These are phyloP conservation scores for Ranitomeya variabilis DNA, from an alignment of 2,113 vertebrate genomes.

Conservation along the genomic window DNA sequence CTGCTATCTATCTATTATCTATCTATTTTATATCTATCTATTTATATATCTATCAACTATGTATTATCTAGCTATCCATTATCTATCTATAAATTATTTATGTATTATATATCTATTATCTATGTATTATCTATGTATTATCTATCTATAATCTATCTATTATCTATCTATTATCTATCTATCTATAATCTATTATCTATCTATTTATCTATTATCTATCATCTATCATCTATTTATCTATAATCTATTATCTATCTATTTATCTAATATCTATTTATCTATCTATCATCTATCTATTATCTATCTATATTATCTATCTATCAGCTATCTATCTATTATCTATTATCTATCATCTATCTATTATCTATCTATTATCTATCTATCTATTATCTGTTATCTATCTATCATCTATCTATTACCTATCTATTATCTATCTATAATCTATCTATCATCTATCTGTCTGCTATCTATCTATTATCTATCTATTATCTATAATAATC, in stretches of 20 bases:
- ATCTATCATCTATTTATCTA: not conserved
- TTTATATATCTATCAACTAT: not conserved
- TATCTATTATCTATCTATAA: slow-evolving; percentile 4
- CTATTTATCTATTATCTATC: not conserved
- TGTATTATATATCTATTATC: not conserved
- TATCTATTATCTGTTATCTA: not conserved
- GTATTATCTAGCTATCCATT: not conserved
- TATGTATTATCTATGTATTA: not conserved
- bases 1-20: not conserved
- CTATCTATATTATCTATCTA: not conserved
- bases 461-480: not conserved
- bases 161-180: not conserved
- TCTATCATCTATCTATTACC: not conserved
- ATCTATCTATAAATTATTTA: not conserved
- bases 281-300: not conserved
- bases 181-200: not conserved
- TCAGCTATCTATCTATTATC: not conserved
- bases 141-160: not conserved
- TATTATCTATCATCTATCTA: not conserved
- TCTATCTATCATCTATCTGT: not conserved
- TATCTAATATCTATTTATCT: not conserved
- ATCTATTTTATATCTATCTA: not conserved
- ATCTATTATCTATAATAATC: slow-evolving; percentile 2
- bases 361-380: not conserved
- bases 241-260: not conserved